Conservation (phyloP, 1,140 invertebrate genomes). For the Lucilia cuprina region DNA sequence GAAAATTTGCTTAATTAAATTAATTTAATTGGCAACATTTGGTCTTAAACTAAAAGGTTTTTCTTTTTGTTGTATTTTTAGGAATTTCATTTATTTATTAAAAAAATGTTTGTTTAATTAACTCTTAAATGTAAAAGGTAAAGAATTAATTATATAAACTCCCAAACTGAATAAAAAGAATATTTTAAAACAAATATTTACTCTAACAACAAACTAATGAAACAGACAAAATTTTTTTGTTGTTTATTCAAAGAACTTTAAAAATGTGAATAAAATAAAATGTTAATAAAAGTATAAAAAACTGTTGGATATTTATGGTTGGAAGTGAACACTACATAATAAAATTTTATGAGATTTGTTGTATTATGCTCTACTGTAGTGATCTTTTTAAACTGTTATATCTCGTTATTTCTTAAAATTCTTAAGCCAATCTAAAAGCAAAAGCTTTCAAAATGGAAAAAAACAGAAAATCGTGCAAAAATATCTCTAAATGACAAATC, state of each 20-base stretch:
- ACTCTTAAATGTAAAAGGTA: neutral
- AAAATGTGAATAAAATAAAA: neutral
- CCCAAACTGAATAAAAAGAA: neutral
- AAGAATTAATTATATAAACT: constrained; percentile 9
- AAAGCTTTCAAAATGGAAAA: neutral
- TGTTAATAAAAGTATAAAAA: no score
- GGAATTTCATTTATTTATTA: neutral
- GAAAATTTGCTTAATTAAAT: neutral
- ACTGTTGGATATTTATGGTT: no score
- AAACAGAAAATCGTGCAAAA: constrained; percentile 24
- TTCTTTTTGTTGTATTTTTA: neutral
- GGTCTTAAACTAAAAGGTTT: neutral
- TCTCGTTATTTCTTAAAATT: no score
- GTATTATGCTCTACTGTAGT: neutral
- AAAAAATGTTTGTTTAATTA: neutral
- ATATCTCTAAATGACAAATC: constrained; percentile 26
- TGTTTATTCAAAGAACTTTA: neutral
- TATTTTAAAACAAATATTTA: neutral
- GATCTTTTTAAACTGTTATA: neutral
- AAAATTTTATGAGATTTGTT: no score
- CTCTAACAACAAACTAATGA: neutral
- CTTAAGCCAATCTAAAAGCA: neutral
- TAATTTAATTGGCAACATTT: neutral
- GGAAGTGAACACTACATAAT: no score
- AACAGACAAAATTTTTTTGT: neutral